These are phyloP conservation scores for Eretmocerus hayati DNA, from an alignment of 2,888 invertebrate genomes.

Conservation along the genomic window DNA sequence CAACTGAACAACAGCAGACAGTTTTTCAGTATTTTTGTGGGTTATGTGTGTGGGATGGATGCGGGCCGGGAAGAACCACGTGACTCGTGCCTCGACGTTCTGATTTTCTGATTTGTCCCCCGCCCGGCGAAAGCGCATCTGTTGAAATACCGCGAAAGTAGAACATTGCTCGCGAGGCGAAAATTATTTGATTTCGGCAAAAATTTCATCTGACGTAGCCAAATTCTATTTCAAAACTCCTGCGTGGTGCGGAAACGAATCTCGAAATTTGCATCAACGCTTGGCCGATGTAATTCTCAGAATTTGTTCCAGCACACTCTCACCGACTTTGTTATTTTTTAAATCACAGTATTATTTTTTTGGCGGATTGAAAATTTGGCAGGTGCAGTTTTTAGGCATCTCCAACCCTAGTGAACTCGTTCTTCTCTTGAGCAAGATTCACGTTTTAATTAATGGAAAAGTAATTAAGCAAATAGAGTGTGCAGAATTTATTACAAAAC, in stretches of 20 bases:
- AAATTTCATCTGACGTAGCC: constrained; percentile 4
- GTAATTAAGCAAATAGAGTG: too few species aligned
- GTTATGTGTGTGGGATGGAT: neutral
- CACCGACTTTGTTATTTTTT: too few species aligned
- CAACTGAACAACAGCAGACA: neutral
- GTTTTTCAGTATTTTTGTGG: neutral
- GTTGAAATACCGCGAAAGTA: constrained; percentile 5
- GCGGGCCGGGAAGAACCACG: neutral
- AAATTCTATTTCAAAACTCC: neutral
- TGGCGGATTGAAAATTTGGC: too few species aligned
- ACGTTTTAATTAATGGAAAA: too few species aligned
- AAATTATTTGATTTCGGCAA: neutral
- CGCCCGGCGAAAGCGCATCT: neutral
- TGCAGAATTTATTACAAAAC: too few species aligned
- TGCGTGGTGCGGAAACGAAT: too few species aligned
- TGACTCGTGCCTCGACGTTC: neutral
- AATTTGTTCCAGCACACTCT: neutral
- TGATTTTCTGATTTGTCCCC: neutral
- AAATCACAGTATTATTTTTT: too few species aligned
- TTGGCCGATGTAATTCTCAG: neutral
- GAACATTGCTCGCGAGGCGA: constrained; percentile 1
- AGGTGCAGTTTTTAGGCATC: too few species aligned
- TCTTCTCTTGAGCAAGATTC: too few species aligned
- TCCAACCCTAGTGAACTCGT: too few species aligned
- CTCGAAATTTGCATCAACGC: too few species aligned